Evolutionary conservation across 1,140 invertebrate species (phyloP), one percentile per base, ranked within the genome.

Genomic region (Pogonomyrmex barbatus): DNA sequence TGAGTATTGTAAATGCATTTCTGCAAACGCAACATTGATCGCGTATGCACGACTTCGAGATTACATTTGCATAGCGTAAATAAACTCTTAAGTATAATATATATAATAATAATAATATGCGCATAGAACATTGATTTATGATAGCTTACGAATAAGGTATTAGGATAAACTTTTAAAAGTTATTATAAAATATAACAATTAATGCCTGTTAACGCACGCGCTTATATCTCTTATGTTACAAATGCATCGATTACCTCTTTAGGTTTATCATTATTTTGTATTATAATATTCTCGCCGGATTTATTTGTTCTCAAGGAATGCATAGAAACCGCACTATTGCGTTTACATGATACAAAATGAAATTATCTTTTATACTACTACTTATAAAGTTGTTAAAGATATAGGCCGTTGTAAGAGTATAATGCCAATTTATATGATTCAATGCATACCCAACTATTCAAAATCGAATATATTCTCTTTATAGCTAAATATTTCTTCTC

Each of bases 181-280:
- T 83, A 33, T 83, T 83, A 83, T 83, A 83, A 83, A 83, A 83
- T 83, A 83, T 83, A 83, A 83, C 68, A 83, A 83, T 83, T 83
- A 83, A 83, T 71, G 79, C 68, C 17, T 77, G 42, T 73, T 73
- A 70, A 47, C 54, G 79, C 42, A 56, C 67, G 68, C 54, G 67
- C 71, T 36, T 83, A 60, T 83, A 84, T 62, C 47, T 85, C 65
- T 78, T 65, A 71, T 78, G 36, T 77, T 62, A 70, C 39, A 71
- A 52, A 24, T 63, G 50, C 50, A 68, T 73, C 54, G 68, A 70
- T 30, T 45, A 65, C 6, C 1, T 67, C 39, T 86, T 50, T 68
- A 75, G 33, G 45, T 78, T 79, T 79, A 79, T 67, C 56, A 42
- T 83, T 54, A 56, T 82, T 58, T 73, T 71, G 4, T 71, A 83